Evolutionary conservation across 2,888 invertebrate genomes (phyloP), one percentile per base, ranked within the genome.

Genomic region (Drosophila birchii): DNA sequence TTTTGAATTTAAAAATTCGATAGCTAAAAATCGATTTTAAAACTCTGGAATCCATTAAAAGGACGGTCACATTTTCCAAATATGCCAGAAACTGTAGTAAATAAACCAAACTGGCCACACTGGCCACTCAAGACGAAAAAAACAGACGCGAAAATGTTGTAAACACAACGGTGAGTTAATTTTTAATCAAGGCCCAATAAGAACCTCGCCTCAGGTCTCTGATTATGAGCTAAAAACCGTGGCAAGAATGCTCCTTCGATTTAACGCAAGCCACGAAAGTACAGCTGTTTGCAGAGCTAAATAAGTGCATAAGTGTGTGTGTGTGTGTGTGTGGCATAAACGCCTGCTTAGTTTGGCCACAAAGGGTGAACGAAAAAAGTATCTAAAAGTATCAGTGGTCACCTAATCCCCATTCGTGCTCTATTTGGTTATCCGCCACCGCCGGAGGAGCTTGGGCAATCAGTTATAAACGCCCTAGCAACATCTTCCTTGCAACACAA

Each of bases 341-440:
- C 45, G 39, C 18, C 49, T 66, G 41, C 23, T 18, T 49, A 16
- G 66, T 43, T 43, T 8, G 32, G 38, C 18, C 41, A 54, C 61
- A 55, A 61, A 61, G 72, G 62, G 61, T 55, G 62, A 72, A 70
- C 20, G 20, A 72, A 72, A 69, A 56, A 49, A n/a, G 11, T 26
- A 45, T 38, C 53, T 26, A 23, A 29, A 59, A 53, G 26, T 39
- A 16, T 38, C 20, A 18, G 36, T 26, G 32, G n/a, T 29, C 39
- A 32, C 20, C 11, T 39, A 67, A 20, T 47, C n/a, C 69, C 20
- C 12, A 11, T 49, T 53, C 18, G n/a, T 29, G 32, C 41, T 49
- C 47, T 32, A 64, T 32, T 66, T 67, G 32, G 29, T 23, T 18
- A 18, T 29, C 14, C 34, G 9, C 5, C 3, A 16, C 49, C 3